Percentiles rank a stretch among this genome's conserved stretches.
Evolutionary conservation across 2,888 invertebrate genomes (phyloP).

Genomic region (Sclerodermus sp.): DNA sequence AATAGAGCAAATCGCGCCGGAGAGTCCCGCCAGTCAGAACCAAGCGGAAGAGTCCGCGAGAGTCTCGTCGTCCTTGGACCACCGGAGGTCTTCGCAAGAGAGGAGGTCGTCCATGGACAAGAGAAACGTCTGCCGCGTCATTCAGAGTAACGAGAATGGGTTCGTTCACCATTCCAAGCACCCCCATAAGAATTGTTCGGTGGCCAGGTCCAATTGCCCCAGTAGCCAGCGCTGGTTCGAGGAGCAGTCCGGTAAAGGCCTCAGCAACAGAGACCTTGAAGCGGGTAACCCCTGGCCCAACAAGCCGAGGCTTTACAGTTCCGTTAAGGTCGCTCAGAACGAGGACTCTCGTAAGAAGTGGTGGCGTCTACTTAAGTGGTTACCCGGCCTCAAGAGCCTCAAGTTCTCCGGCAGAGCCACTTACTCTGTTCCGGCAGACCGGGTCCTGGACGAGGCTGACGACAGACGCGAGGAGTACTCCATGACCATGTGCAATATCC

Average conservation of each 20-base stretch:
- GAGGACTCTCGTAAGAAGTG: conserved; percentile 33
- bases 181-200: too few relatives aligned
- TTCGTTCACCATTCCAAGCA: too few relatives aligned
- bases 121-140: too few relatives aligned
- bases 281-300: background rate
- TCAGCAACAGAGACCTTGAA: too few relatives aligned
- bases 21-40: too few relatives aligned
- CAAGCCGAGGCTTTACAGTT: conserved; percentile 7
- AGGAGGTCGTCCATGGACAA: too few relatives aligned
- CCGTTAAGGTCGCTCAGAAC: conserved; percentile 12
- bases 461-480: conserved; percentile 40
- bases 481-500: conserved; percentile 45
- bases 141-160: too few relatives aligned
- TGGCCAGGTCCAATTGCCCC: too few relatives aligned
- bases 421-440: conserved; percentile 22
- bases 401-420: conserved; percentile 24
- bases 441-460: conserved; percentile 32
- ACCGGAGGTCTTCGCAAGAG: too few relatives aligned
- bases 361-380: conserved; percentile 48
- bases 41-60: too few relatives aligned
- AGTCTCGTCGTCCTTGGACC: too few relatives aligned
- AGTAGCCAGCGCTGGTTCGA: background rate
- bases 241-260: background rate
- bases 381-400: conserved; percentile 39
- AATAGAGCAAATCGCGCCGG: too few relatives aligned